Evolutionary conservation across 2,888 invertebrate species (phyloP).

Genomic region (Deilephila elpenor): DNA sequence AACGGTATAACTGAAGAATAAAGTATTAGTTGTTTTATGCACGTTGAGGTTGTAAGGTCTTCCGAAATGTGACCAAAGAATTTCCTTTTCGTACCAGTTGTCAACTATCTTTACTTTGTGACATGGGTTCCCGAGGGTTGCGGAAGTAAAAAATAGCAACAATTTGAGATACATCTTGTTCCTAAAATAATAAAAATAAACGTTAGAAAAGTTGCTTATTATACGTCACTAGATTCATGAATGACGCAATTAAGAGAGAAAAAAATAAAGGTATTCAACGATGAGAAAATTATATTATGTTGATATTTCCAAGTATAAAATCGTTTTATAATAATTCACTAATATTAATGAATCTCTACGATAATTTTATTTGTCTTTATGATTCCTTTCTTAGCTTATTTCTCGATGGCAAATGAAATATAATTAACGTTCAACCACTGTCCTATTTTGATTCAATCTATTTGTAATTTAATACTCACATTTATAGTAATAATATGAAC

Average conservation of each 20-base stretch:
- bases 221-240: too few relatives aligned
- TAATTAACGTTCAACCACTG: too few relatives aligned
- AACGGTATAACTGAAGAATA: conserved; percentile 64
- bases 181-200: conserved; percentile 37
- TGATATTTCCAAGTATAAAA: too few relatives aligned
- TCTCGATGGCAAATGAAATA: too few relatives aligned
- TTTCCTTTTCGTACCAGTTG: conserved; percentile 59
- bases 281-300: too few relatives aligned
- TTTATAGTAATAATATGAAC: not conserved
- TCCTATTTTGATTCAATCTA: not conserved
- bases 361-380: too few relatives aligned
- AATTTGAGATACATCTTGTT: conserved; percentile 36
- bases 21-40: conserved; percentile 57
- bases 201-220: too few relatives aligned
- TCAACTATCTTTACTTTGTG: conserved; percentile 57
- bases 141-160: conserved; percentile 31
- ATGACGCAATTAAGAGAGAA: too few relatives aligned
- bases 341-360: too few relatives aligned
- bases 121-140: conserved; percentile 45
- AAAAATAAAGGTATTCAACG: too few relatives aligned
- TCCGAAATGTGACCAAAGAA: conserved; percentile 55
- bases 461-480: not conserved
- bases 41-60: conserved; percentile 63
- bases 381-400: too few relatives aligned
- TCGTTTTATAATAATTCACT: too few relatives aligned